Conservation (phyloP, 2,888 invertebrate species). For the Pristionchus arcanus region DNA sequence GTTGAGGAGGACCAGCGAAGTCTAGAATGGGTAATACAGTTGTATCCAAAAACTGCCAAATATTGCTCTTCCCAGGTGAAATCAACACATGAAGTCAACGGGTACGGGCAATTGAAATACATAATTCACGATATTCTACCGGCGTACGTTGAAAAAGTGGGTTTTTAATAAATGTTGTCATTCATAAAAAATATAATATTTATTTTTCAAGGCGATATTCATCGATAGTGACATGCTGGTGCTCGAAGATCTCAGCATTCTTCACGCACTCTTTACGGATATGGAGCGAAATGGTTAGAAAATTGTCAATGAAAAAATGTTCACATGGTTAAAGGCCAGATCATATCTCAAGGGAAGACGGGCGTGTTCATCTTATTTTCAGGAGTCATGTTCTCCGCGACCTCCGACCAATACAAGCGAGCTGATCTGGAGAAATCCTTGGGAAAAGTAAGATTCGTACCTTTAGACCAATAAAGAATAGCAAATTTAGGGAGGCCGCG, state of each 20-base stretch:
- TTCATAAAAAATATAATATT: no score
- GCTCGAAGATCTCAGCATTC: background rate
- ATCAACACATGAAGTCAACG: background rate
- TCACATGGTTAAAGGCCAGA: no score
- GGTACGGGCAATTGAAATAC: conserved; percentile 3
- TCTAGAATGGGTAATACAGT: background rate
- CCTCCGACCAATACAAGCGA: background rate
- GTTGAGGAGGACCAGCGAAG: background rate
- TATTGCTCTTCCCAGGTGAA: background rate
- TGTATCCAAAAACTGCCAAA: background rate
- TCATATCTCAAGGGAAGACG: no score
- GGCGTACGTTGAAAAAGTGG: background rate
- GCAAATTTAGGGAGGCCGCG: background rate
- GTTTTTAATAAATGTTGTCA: no score
- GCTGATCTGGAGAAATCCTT: background rate
- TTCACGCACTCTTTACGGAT: background rate
- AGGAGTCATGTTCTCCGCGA: conserved; percentile 3
- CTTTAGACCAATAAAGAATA: no score
- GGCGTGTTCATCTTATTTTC: no score
- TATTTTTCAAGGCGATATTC: background rate
- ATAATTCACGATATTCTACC: conserved; percentile 24
- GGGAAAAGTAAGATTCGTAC: background rate
- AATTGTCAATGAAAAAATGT: no score
- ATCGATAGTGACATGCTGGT: conserved; percentile 1
- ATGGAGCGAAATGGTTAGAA: background rate